These are phyloP conservation scores for Eriocheir sinensis DNA, from an alignment of 1,140 invertebrate genomes.

Conservation along the genomic window DNA sequence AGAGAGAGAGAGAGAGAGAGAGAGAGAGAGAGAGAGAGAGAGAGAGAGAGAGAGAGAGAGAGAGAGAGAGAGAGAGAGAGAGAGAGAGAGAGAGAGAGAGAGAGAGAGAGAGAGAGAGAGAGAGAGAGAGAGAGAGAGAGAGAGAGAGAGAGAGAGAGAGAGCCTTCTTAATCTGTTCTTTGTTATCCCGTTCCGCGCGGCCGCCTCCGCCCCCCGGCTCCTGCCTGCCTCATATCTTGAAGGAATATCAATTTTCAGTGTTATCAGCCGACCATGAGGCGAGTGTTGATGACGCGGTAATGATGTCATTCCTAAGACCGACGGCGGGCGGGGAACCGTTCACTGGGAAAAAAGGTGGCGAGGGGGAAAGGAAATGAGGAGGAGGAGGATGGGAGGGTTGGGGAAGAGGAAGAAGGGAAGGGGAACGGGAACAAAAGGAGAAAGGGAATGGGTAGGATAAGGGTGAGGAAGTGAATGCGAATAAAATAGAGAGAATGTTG, in stretches of 20 bases:
- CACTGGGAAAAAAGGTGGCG: neutral
- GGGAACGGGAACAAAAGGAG: too few relatives aligned
- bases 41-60: constrained; percentile 22
- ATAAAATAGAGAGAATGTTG: neutral
- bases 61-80: constrained; percentile 19
- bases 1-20: neutral
- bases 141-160: constrained; percentile 3
- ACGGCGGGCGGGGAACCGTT: neutral
- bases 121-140: neutral
- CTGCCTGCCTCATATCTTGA: neutral
- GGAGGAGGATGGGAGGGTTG: neutral
- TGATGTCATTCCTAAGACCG: neutral
- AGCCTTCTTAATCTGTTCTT: neutral
- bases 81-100: constrained; percentile 14
- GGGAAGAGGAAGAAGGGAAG: neutral
- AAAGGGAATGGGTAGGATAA: too few relatives aligned
- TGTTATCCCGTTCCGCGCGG: neutral
- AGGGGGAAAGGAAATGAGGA: neutral
- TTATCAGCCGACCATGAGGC: neutral
- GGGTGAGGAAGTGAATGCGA: neutral
- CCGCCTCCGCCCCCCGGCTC: neutral
- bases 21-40: neutral
- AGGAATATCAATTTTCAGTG: constrained; percentile 17
- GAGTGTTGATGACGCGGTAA: neutral
- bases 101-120: constrained; percentile 6